Conservation (phyloP, 2,888 invertebrate species). For the Zelleria hepariella region DNA sequence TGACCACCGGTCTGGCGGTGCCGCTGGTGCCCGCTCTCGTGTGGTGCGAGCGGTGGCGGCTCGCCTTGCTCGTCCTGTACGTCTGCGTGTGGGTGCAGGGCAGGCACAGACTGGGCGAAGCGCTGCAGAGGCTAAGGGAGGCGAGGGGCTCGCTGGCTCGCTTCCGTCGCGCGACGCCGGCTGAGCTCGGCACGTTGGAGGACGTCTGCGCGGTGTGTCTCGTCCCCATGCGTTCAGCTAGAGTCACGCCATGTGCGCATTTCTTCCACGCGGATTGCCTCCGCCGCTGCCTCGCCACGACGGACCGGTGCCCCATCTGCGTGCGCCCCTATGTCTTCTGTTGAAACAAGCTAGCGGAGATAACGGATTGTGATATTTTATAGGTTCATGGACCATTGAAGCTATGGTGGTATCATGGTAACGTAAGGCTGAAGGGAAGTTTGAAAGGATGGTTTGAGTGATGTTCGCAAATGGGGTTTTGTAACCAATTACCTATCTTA, state of each 20-base stretch:
- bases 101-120: constrained; percentile 74
- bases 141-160: constrained; percentile 75
- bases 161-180: constrained; percentile 75
- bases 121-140: constrained; percentile 64
- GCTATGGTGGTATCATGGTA: background rate
- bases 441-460: background rate
- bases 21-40: constrained; percentile 71
- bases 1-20: constrained; percentile 71
- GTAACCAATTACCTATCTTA: background rate
- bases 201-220: constrained; percentile 87
- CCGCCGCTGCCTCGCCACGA: constrained; percentile 78
- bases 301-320: constrained; percentile 82
- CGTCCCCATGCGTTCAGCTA: constrained; percentile 77
- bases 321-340: constrained; percentile 76
- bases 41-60: constrained; percentile 70
- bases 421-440: background rate
- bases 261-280: constrained; percentile 85
- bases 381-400: no score
- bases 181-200: constrained; percentile 78
- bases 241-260: constrained; percentile 85
- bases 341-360: constrained; percentile 29
- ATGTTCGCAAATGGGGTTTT: background rate
- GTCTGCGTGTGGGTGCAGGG: constrained; percentile 76
- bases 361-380: background rate
- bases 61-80: constrained; percentile 73